Evolutionary conservation across 1,140 invertebrate species (phyloP), one percentile per base, ranked within the genome.

Genomic region (Plectrocnemia conspersa): DNA sequence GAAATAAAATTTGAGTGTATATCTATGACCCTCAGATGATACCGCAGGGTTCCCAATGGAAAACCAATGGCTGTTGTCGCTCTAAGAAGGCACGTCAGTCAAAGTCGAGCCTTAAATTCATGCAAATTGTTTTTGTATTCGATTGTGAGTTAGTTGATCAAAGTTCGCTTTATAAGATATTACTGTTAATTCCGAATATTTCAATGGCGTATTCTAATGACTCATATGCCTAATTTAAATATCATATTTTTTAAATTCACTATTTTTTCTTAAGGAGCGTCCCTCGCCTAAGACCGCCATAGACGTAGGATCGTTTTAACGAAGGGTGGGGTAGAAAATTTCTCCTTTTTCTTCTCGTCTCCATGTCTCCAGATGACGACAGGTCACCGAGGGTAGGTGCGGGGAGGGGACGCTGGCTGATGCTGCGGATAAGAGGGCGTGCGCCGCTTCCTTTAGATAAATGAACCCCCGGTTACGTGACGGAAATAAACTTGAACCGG

Each of bases 401-500:
- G n/a, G n/a, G n/a, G n/a, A n/a, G n/a, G n/a, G n/a, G n/a, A n/a
- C n/a, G n/a, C 22, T 6, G 21, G 22, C 21, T 11, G 19, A 45
- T 24, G 42, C 2, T 13, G 22, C 19, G 19, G 38, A 41, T 41
- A 41, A 41, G 54, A n/a, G 46, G 53, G 35, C 27, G 54, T 40
- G 38, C 44, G 47, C 18, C 27, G 55, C 55, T 47, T 52, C 40
- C 54, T 50, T 24, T 33, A 44, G 55, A 52, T 58, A 58, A 58
- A 58, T 58, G 55, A 58, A 47, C 55, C 55, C 41, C 42, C 22
- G 2, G 21, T 41, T 52, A 58, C 55, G 55, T 58, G 55, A 58
- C 48, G 48, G 55, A 58, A 58, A 58, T 58, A 58, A 58, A 58
- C 55, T 53, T 42, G 25, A 15, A 22, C 35, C 27, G 49, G 32